Percentiles rank a stretch among this genome's conserved stretches.
phyloP scores from a whole-genome alignment of 2,797 vertebrate species.

The Muraenolepis orangiensis region DNA sequence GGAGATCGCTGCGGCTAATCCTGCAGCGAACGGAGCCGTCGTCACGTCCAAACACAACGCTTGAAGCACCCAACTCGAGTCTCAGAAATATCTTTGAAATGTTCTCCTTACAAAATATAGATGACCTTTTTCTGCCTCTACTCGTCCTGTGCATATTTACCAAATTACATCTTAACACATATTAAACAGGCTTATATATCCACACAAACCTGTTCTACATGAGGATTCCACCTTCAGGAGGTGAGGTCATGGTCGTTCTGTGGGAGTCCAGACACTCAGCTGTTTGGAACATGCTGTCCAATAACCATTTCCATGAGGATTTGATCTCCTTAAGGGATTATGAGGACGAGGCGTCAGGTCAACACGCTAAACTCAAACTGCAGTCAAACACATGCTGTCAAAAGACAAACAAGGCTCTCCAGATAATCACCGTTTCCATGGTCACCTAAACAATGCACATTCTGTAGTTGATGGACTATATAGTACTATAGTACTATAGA shows the following conservation, averaged over 20 bases:
- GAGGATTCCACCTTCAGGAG: background rate
- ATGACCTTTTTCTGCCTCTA: background rate
- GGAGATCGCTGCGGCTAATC: background rate
- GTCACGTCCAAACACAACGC: background rate
- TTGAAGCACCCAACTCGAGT: background rate
- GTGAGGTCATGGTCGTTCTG: background rate
- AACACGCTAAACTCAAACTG: background rate
- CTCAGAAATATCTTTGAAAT: background rate
- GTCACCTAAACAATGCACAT: background rate
- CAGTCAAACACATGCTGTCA: background rate
- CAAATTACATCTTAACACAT: background rate
- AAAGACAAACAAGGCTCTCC: background rate
- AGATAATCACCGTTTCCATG: background rate
- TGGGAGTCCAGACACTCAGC: background rate
- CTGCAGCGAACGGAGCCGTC: background rate
- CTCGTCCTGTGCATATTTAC: background rate
- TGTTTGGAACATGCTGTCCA: background rate
- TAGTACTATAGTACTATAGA: background rate
- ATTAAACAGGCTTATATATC: no score
- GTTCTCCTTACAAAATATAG: background rate
- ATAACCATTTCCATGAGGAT: background rate
- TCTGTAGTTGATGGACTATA: no score
- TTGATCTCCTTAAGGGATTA: background rate
- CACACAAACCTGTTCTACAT: background rate
- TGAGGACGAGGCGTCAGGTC: background rate